These are phyloP conservation scores for Linyphia triangularis DNA, from an alignment of 2,888 invertebrate species.

Conservation along the genomic window DNA sequence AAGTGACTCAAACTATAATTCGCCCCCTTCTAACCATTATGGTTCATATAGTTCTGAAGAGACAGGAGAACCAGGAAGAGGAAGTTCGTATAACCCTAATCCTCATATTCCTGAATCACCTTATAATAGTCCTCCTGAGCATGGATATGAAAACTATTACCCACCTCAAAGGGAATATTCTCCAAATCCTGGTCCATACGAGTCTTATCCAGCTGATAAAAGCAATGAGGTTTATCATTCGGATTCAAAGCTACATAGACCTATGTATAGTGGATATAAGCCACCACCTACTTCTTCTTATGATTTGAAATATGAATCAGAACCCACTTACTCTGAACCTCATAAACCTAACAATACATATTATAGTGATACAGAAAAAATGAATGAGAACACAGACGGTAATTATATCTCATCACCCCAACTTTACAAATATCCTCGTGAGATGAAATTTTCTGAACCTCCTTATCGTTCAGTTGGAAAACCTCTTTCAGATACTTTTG, in stretches of 20 bases:
- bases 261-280: constrained; percentile 18
- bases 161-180: background rate
- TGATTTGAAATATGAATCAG: background rate
- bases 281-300: background rate
- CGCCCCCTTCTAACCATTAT: background rate
- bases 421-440: background rate
- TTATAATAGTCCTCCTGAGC: background rate
- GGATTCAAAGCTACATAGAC: background rate
- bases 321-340: background rate
- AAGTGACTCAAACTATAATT: constrained; percentile 9
- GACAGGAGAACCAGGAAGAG: background rate
- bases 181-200: constrained; percentile 1
- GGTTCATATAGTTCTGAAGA: background rate
- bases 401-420: background rate
- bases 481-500: background rate
- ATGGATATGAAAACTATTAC: background rate
- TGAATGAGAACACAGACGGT: background rate
- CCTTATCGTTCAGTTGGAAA: constrained; percentile 7
- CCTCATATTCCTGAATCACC: background rate
- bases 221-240: background rate
- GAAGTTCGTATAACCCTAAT: background rate
- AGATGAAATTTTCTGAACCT: background rate
- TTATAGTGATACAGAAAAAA: background rate
- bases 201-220: background rate
- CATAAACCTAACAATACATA: constrained; percentile 5